A percentile compares a stretch with the other conserved stretches of the same genome.
Conservation (phyloP, 2,113 vertebrate genomes). For the Prionailurus bengalensis region DNA sequence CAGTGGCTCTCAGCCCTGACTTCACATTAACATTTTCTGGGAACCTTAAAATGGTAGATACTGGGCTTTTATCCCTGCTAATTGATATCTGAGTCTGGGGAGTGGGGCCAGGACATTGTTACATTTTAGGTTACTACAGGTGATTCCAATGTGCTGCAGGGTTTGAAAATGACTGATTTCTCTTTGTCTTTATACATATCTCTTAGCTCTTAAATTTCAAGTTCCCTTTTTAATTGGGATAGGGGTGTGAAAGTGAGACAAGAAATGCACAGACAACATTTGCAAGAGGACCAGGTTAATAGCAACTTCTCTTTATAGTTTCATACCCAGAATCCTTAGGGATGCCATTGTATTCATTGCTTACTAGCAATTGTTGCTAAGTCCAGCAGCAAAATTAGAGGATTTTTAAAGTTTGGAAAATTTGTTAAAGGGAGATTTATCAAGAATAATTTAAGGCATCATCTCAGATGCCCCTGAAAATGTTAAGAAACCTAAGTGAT, state of each 20-base stretch:
- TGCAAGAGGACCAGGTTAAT: background rate
- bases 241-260: background rate
- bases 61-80: background rate
- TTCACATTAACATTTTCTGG: conserved; percentile 19
- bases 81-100: conserved; percentile 32
- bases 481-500: conserved; percentile 28
- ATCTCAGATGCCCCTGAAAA: background rate
- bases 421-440: conserved; percentile 39
- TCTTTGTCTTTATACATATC: background rate
- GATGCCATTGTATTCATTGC: background rate
- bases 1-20: background rate
- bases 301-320: background rate
- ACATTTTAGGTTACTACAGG: conserved; percentile 4
- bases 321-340: background rate
- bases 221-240: conserved; percentile 1
- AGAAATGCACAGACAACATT: conserved; percentile 38
- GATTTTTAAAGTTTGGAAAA: conserved; percentile 20
- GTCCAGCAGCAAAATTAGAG: background rate
- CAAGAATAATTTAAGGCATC: conserved; percentile 49
- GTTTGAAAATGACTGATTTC: conserved; percentile 45
- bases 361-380: conserved; percentile 33
- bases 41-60: background rate
- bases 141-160: background rate
- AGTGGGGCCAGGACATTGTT: background rate
- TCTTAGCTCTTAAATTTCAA: background rate